phyloP scores from a whole-genome alignment of 2,888 invertebrate species.

The Seladonia tumulorum region DNA sequence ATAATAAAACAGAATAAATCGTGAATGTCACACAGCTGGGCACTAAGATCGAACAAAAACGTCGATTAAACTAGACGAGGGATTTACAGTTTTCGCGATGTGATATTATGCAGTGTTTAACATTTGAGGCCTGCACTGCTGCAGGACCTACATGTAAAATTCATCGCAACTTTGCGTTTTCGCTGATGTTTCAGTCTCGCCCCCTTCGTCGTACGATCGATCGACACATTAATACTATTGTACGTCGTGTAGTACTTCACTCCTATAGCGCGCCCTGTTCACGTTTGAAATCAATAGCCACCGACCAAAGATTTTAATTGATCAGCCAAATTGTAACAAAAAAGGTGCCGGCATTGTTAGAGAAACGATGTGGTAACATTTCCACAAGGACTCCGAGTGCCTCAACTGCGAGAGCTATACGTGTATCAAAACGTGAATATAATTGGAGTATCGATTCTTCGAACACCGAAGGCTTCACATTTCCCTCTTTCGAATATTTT shows the following conservation, averaged over 20 bases:
- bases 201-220: background rate
- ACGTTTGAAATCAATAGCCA: background rate
- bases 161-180: background rate
- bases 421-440: background rate
- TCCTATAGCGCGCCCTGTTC: background rate
- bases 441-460: constrained; percentile 7
- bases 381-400: background rate
- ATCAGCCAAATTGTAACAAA: background rate
- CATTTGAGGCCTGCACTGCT: background rate
- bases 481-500: background rate
- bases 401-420: background rate
- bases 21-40: background rate
- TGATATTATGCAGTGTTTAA: background rate
- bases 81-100: background rate
- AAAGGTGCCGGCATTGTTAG: background rate
- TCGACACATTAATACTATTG: background rate
- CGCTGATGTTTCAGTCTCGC: background rate
- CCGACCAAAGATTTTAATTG: background rate
- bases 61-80: background rate
- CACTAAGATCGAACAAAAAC: background rate
- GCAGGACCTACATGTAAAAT: background rate
- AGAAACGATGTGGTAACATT: background rate
- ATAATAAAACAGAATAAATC: background rate
- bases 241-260: background rate
- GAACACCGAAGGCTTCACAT: background rate